Conservation (phyloP, 2,113 vertebrate species). For the Danionella cerebrum region DNA sequence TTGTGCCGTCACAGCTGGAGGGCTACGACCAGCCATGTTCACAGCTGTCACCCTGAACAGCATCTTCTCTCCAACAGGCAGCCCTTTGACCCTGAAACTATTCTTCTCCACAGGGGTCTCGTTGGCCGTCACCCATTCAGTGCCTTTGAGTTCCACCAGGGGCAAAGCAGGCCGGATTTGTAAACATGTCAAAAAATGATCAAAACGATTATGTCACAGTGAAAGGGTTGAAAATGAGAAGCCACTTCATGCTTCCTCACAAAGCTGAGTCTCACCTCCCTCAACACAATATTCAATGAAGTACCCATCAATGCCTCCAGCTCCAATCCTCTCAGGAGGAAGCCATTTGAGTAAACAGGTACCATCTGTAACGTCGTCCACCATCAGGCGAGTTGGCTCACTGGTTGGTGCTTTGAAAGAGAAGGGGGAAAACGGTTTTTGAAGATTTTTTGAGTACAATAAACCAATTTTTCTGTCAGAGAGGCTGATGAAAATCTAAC, state of each 20-base stretch:
- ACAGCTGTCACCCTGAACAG: constrained; percentile 74
- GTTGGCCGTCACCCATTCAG: constrained; percentile 72
- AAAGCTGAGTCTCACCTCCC: constrained; percentile 10
- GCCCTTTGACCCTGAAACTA: constrained; percentile 67
- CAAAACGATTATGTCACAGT: neutral
- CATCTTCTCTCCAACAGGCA: constrained; percentile 76
- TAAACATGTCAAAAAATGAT: neutral
- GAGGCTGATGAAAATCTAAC: constrained; percentile 41
- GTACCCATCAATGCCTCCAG: constrained; percentile 83
- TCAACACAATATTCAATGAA: constrained; percentile 72
- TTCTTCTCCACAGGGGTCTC: constrained; percentile 62
- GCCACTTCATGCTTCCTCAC: neutral
- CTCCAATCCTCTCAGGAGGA: constrained; percentile 74
- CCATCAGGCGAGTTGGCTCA: constrained; percentile 69
- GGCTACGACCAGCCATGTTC: constrained; percentile 77
- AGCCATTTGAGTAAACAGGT: constrained; percentile 82
- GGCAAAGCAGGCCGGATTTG: neutral
- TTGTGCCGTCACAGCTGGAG: constrained; percentile 64
- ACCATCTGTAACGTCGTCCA: constrained; percentile 81
- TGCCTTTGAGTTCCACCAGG: constrained; percentile 50
- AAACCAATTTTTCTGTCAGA: neutral
- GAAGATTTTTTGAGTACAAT: neutral
- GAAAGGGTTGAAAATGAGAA: neutral
- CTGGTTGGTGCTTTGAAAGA: constrained; percentile 72
- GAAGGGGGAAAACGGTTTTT: neutral